phyloP scores from a whole-genome alignment of 1,140 invertebrate genomes.

The Caenorhabditis inopinata region DNA sequence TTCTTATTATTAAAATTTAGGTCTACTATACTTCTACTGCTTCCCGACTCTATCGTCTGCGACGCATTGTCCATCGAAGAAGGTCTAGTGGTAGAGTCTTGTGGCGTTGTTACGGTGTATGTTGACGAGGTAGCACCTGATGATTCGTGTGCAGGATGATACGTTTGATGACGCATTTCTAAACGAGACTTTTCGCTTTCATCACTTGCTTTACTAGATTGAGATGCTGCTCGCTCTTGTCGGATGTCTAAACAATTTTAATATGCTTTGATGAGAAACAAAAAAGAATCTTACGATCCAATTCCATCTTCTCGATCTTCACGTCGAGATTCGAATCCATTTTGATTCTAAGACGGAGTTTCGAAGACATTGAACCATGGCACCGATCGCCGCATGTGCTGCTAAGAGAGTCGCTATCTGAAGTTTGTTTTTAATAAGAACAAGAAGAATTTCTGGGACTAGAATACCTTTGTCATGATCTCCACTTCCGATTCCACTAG shows the following conservation, averaged over 20 bases:
- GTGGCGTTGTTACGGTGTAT: slow-evolving; percentile 4
- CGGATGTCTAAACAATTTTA: slow-evolving; percentile 30
- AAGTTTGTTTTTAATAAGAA: not conserved
- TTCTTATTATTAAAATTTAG: slow-evolving; percentile 22
- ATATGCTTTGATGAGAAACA: not conserved
- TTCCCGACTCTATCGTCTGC: slow-evolving; percentile 37
- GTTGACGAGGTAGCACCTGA: not conserved
- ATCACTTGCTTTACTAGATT: slow-evolving; percentile 39
- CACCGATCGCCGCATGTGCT: slow-evolving; percentile 34
- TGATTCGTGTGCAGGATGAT: slow-evolving; percentile 22
- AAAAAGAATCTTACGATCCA: slow-evolving; percentile 15
- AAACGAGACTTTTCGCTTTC: slow-evolving; percentile 4
- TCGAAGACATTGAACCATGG: slow-evolving; percentile 43
- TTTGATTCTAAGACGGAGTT: slow-evolving; percentile 38
- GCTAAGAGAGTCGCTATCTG: slow-evolving; percentile 39
- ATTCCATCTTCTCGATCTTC: slow-evolving; percentile 45
- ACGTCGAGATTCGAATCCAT: slow-evolving; percentile 43
- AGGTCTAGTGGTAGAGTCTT: slow-evolving; percentile 1
- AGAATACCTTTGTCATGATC: slow-evolving; percentile 80
- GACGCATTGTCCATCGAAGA: slow-evolving; percentile 36
- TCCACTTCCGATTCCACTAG: slow-evolving; percentile 90
- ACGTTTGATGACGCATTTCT: slow-evolving; percentile 15
- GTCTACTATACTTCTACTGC: slow-evolving; percentile 24
- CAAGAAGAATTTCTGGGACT: no score
- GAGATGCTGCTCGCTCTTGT: slow-evolving; percentile 42